Percentiles rank a stretch among this genome's conserved stretches.
Evolutionary conservation across 2,888 invertebrate genomes (phyloP).

Genomic region (Cosmia pyralina): DNA sequence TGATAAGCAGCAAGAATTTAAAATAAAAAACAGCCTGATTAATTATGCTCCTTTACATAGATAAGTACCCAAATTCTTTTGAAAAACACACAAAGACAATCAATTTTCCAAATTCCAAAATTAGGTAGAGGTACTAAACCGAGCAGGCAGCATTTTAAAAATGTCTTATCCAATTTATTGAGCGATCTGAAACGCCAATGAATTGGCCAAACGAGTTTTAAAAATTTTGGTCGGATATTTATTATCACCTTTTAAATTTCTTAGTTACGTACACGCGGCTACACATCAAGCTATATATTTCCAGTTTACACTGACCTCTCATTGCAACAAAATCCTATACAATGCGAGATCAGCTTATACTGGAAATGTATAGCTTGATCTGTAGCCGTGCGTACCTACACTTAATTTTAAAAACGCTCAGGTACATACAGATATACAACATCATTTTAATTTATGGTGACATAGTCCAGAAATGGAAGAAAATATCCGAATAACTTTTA

Average conservation of each 20-base stretch:
- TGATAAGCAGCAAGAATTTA: conserved; percentile 5
- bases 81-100: background rate
- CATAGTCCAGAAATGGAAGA: no score
- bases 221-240: background rate
- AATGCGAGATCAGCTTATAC: no score
- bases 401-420: no score
- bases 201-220: conserved; percentile 15
- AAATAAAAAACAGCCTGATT: background rate
- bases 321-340: no score
- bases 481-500: no score
- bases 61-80: background rate
- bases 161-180: conserved; percentile 8
- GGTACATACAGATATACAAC: no score
- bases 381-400: no score
- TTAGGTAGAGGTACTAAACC: background rate
- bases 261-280: background rate
- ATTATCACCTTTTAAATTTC: conserved; percentile 8
- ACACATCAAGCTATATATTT: no score
- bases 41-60: background rate
- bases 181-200: conserved; percentile 4
- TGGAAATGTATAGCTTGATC: no score
- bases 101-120: background rate
- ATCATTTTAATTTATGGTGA: no score
- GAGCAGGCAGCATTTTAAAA: background rate
- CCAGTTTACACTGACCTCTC: no score